These are phyloP conservation scores for Drosophila tanythrix DNA, from an alignment of 2,888 invertebrate species.

Conservation along the genomic window DNA sequence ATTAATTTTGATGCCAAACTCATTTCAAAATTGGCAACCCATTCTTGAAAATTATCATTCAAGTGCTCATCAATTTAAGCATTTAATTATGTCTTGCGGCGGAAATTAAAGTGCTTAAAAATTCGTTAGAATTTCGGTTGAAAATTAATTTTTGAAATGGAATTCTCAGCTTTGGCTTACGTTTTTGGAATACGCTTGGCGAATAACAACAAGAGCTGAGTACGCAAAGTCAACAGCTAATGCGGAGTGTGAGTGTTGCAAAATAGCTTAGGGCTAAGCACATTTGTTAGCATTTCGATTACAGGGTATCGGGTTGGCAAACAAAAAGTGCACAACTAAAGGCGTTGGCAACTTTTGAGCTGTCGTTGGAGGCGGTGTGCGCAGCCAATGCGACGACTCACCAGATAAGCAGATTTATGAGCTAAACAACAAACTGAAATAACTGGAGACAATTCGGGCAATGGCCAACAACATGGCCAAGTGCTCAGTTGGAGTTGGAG, in stretches of 20 bases:
- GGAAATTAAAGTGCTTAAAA: neutral
- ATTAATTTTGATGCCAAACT: neutral
- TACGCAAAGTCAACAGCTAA: neutral
- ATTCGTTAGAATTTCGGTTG: neutral
- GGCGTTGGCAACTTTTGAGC: slow-evolving; percentile 42
- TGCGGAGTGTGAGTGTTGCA: neutral
- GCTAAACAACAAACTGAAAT: slow-evolving; percentile 79
- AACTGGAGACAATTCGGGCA: slow-evolving; percentile 67
- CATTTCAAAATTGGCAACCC: neutral
- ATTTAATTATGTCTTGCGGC: neutral
- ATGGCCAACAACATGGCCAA: slow-evolving; percentile 37
- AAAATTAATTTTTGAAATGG: neutral
- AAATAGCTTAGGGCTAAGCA: neutral
- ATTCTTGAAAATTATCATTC: neutral
- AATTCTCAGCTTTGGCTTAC: neutral
- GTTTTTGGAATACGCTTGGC: neutral
- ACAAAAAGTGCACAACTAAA: slow-evolving; percentile 18
- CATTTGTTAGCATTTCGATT: slow-evolving; percentile 6
- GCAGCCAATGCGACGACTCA: slow-evolving; percentile 64
- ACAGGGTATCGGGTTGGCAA: slow-evolving; percentile 38
- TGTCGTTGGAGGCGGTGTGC: slow-evolving; percentile 53
- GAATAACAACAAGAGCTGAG: neutral
- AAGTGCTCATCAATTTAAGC: neutral
- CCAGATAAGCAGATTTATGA: slow-evolving; percentile 78
- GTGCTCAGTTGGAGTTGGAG: slow-evolving; percentile 39